phyloP scores from a whole-genome alignment of 2,113 vertebrate species.

The Lamprologus lemairii region DNA sequence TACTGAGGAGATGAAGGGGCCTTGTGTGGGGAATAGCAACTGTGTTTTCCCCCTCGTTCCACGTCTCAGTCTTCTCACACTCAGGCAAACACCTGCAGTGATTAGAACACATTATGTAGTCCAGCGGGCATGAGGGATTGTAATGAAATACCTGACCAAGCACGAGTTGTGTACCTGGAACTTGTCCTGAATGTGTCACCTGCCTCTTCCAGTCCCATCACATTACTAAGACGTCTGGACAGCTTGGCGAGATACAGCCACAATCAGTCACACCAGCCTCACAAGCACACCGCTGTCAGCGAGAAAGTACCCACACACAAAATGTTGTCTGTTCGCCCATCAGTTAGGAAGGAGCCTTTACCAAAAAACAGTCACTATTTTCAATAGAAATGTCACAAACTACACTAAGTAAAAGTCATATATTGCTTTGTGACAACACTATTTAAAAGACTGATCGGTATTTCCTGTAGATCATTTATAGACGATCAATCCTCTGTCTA shows the following conservation, averaged over 20 bases:
- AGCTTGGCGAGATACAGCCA: neutral
- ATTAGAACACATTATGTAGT: constrained; percentile 19
- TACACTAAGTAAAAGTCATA: neutral
- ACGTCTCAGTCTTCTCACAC: neutral
- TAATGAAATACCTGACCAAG: constrained; percentile 46
- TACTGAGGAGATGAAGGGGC: constrained; percentile 4
- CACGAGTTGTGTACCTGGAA: constrained; percentile 29
- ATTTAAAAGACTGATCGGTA: neutral
- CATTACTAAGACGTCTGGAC: constrained; percentile 6
- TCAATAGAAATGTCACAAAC: neutral
- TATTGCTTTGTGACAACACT: neutral
- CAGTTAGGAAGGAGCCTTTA: neutral
- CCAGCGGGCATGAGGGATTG: constrained; percentile 17
- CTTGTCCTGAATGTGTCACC: constrained; percentile 44
- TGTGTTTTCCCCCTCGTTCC: neutral
- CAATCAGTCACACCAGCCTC: constrained; percentile 2
- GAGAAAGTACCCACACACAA: neutral
- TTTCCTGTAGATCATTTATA: neutral
- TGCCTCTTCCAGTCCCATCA: constrained; percentile 27
- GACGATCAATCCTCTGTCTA: neutral
- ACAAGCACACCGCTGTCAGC: neutral
- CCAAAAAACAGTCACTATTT: constrained; percentile 2
- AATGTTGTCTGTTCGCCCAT: neutral
- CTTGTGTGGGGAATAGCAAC: neutral
- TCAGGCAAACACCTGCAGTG: neutral